These are phyloP conservation scores for Drosophila bocki DNA, from an alignment of 1,140 invertebrate genomes.

Conservation along the genomic window DNA sequence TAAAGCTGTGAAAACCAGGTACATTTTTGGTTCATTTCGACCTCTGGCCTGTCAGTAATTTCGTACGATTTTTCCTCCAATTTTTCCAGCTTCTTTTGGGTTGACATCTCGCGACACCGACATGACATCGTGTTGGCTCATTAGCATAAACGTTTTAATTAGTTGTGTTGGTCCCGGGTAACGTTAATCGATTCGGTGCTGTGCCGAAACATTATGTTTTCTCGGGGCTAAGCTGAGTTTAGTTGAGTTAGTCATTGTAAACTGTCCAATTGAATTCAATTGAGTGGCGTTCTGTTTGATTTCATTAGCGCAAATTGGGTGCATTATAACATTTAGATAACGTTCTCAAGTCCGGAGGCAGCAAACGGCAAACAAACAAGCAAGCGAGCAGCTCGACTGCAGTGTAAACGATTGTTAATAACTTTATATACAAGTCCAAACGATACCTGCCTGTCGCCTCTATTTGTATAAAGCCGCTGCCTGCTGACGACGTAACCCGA, in stretches of 20 bases:
- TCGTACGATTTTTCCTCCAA: background rate
- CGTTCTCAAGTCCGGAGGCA: conserved; percentile 37
- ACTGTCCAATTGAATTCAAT: conserved; percentile 75
- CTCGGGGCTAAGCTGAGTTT: conserved; percentile 21
- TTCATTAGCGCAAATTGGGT: conserved; percentile 73
- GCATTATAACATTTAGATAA: conserved; percentile 56
- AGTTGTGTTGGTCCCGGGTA: conserved; percentile 40
- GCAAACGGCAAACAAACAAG: conserved; percentile 36
- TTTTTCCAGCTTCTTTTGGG: conserved; percentile 14
- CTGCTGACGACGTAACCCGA: conserved; percentile 49
- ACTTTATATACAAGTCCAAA: conserved; percentile 49
- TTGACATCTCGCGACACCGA: conserved; percentile 56
- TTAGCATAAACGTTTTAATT: conserved; percentile 81
- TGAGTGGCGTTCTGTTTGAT: conserved; percentile 73
- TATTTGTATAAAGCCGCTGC: conserved; percentile 24
- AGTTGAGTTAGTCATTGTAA: conserved; percentile 42
- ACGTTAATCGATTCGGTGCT: conserved; percentile 62
- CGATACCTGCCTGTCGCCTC: conserved; percentile 15
- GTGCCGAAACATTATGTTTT: conserved; percentile 41
- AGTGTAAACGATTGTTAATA: conserved; percentile 69
- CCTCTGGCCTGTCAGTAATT: conserved; percentile 14
- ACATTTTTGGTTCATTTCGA: background rate
- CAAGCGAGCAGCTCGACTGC: conserved; percentile 18
- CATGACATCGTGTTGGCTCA: conserved; percentile 61
- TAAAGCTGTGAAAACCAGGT: background rate